These are phyloP conservation scores for Lates japonicus DNA, from an alignment of 2,797 vertebrate species.

Conservation along the genomic window DNA sequence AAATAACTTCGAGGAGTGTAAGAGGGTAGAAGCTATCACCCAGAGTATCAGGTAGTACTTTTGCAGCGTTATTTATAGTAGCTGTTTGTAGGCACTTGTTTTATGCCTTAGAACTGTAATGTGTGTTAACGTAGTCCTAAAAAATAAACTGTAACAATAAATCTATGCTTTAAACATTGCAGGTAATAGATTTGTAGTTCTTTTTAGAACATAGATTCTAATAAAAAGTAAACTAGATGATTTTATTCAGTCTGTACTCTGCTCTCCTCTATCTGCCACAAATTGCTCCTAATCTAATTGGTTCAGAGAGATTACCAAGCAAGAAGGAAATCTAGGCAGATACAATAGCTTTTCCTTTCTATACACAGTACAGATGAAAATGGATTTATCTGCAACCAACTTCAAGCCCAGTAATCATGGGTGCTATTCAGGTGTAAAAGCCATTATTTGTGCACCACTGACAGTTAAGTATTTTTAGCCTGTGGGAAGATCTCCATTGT, in stretches of 20 bases:
- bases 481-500: slow-evolving; percentile 74
- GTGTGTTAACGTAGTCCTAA: slow-evolving; percentile 8
- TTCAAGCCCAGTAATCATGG: slow-evolving; percentile 78
- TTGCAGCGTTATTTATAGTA: slow-evolving; percentile 18
- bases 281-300: slow-evolving; percentile 70
- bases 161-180: slow-evolving; percentile 7
- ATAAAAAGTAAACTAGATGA: slow-evolving; percentile 34
- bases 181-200: slow-evolving; percentile 11
- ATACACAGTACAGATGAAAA: slow-evolving; percentile 60
- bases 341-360: slow-evolving; percentile 63
- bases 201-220: slow-evolving; percentile 22
- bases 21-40: neutral
- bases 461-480: slow-evolving; percentile 86
- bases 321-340: slow-evolving; percentile 57
- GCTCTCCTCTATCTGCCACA: slow-evolving; percentile 20
- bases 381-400: slow-evolving; percentile 76
- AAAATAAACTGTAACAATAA: slow-evolving; percentile 6
- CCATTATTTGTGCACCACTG: slow-evolving; percentile 80
- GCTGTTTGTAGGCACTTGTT: slow-evolving; percentile 29
- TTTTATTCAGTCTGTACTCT: slow-evolving; percentile 37
- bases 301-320: slow-evolving; percentile 73
- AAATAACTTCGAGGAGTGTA: neutral
- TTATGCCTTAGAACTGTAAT: slow-evolving; percentile 11
- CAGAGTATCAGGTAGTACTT: slow-evolving; percentile 3
- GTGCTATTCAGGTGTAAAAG: slow-evolving; percentile 78